These are phyloP conservation scores for Atta colombica DNA, from an alignment of 1,140 invertebrate genomes.

Conservation along the genomic window DNA sequence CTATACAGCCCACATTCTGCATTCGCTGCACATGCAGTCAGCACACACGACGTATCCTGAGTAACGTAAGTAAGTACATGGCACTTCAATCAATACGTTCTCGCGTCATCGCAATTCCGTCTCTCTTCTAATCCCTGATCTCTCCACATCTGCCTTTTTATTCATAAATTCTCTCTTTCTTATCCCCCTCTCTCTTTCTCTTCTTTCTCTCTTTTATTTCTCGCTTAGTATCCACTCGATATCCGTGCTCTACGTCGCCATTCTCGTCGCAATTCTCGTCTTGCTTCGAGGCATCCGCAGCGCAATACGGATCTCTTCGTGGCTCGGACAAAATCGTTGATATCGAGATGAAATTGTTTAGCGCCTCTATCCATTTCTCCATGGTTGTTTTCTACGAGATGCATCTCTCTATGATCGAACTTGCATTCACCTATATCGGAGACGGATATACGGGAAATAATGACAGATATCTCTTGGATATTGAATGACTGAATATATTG, in stretches of 20 bases:
- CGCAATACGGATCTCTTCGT: conserved; percentile 22
- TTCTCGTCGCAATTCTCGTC: conserved; percentile 46
- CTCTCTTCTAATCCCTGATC: conserved; percentile 79
- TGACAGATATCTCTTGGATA: conserved; percentile 28
- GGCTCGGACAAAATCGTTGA: conserved; percentile 48
- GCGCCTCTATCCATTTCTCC: conserved; percentile 8
- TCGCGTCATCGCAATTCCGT: conserved; percentile 81
- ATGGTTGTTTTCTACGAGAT: background rate
- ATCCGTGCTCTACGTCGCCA: conserved; percentile 33
- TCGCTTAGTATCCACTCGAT: conserved; percentile 12
- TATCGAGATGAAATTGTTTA: conserved; percentile 66
- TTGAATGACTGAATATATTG: conserved; percentile 40
- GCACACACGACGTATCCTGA: conserved; percentile 68
- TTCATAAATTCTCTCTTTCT: conserved; percentile 60
- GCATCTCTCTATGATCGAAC: background rate
- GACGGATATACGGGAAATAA: conserved; percentile 19
- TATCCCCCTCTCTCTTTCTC: too few species aligned
- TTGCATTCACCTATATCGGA: background rate
- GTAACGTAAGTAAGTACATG: conserved; percentile 84
- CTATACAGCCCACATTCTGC: conserved; percentile 22
- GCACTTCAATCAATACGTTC: conserved; percentile 85
- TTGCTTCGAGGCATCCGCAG: background rate
- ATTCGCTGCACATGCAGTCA: background rate
- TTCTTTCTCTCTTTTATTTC: conserved; percentile 3
- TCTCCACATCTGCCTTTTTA: conserved; percentile 76